phyloP scores from a whole-genome alignment of 2,797 vertebrate species.

The Toxotes lorentzi region DNA sequence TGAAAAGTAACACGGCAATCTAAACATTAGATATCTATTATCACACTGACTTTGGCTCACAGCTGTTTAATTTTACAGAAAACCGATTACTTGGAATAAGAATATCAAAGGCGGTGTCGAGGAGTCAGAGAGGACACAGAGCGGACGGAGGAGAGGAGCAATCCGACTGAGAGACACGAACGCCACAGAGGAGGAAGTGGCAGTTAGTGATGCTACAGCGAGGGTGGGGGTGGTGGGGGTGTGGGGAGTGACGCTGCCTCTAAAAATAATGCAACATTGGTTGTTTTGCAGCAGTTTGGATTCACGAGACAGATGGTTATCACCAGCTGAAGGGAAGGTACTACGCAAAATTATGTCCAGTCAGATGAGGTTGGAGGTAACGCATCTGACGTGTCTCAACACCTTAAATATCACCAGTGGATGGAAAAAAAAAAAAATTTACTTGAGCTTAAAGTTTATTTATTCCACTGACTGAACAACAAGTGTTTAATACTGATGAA shows the following conservation, averaged over 20 bases:
- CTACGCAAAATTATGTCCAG: slow-evolving; percentile 5
- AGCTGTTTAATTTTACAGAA: slow-evolving; percentile 27
- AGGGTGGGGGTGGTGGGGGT: background rate
- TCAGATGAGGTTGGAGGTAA: slow-evolving; percentile 16
- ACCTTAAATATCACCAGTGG: slow-evolving; percentile 31
- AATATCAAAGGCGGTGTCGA: slow-evolving; percentile 40
- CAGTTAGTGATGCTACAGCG: slow-evolving; percentile 46
- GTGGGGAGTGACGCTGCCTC: slow-evolving; percentile 37
- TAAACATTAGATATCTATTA: slow-evolving; percentile 17
- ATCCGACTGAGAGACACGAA: slow-evolving; percentile 35
- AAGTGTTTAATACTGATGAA: background rate
- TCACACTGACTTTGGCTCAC: background rate
- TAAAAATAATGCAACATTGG: slow-evolving; percentile 61
- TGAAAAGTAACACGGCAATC: background rate
- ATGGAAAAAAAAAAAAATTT: background rate
- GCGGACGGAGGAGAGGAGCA: background rate
- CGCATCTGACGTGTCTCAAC: slow-evolving; percentile 15
- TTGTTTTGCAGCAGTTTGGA: slow-evolving; percentile 45
- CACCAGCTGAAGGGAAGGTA: background rate
- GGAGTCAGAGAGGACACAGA: slow-evolving; percentile 28
- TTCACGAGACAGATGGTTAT: slow-evolving; percentile 35
- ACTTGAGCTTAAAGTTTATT: background rate
- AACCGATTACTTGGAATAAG: slow-evolving; percentile 33
- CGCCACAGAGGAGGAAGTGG: slow-evolving; percentile 53
- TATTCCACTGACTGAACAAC: background rate